Evolutionary conservation across 1,140 invertebrate species (phyloP).

Genomic region (Zaprionus davidi): DNA sequence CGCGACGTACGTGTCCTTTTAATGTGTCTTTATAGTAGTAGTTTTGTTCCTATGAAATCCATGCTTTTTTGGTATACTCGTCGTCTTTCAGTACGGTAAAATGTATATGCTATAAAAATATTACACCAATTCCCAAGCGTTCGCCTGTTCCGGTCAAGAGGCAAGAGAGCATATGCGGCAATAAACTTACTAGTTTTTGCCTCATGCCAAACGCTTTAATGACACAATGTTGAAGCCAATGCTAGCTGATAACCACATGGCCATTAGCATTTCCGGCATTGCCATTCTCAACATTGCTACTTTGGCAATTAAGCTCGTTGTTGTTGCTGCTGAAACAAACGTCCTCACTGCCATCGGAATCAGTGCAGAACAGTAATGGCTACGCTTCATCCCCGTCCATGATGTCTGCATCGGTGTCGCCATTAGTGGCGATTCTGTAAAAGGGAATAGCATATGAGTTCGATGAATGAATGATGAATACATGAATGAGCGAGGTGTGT

Average conservation of each 20-base stretch:
- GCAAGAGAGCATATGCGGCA: constrained; percentile 3
- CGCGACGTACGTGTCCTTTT: constrained; percentile 2
- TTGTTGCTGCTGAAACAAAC: constrained; percentile 73
- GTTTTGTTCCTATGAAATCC: constrained; percentile 35
- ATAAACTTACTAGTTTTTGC: constrained; percentile 37
- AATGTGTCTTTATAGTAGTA: neutral
- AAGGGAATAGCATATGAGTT: constrained; percentile 43
- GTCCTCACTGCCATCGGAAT: constrained; percentile 76
- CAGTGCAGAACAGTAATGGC: constrained; percentile 82
- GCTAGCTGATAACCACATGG: constrained; percentile 75
- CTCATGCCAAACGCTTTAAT: constrained; percentile 48
- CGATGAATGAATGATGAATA: constrained; percentile 20
- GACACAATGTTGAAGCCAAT: constrained; percentile 42
- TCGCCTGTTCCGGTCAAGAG: constrained; percentile 15
- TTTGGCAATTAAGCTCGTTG: constrained; percentile 62
- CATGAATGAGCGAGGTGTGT: neutral
- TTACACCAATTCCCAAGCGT: constrained; percentile 67
- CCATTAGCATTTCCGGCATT: constrained; percentile 33
- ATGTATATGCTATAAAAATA: constrained; percentile 41
- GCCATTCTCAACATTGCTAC: constrained; percentile 55
- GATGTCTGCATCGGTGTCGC: constrained; percentile 63
- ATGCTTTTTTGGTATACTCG: constrained; percentile 59
- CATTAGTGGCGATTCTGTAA: constrained; percentile 69
- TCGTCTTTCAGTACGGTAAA: constrained; percentile 13
- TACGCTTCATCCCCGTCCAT: constrained; percentile 79